phyloP scores from a whole-genome alignment of 2,888 invertebrate species.

The Agriotes lineatus region DNA sequence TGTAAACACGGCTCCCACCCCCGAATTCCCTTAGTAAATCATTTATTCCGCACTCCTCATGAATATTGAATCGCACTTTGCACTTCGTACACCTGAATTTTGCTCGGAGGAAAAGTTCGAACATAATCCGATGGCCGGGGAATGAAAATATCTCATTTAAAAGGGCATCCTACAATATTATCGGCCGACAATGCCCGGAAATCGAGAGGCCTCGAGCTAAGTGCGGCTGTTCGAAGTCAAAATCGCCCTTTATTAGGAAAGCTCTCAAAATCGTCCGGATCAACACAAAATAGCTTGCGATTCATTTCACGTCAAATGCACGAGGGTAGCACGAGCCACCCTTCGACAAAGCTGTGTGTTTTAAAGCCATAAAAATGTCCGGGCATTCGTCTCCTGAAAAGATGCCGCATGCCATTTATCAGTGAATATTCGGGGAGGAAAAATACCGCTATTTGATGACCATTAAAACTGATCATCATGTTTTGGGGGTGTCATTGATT shows the following conservation, averaged over 20 bases:
- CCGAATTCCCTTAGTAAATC: background rate
- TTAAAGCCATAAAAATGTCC: constrained; percentile 11
- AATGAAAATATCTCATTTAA: constrained; percentile 11
- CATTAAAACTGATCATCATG: too few species aligned
- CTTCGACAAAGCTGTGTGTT: constrained; percentile 7
- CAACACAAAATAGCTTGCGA: constrained; percentile 21
- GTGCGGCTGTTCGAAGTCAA: constrained; percentile 23
- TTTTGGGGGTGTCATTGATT: too few species aligned
- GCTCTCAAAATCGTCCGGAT: constrained; percentile 18
- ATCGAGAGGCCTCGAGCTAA: constrained; percentile 33
- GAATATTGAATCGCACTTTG: background rate
- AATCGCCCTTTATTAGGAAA: constrained; percentile 31
- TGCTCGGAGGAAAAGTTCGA: background rate
- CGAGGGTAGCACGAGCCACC: background rate
- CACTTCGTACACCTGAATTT: background rate
- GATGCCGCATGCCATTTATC: constrained; percentile 1
- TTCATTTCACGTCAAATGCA: constrained; percentile 27
- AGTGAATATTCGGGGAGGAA: too few species aligned
- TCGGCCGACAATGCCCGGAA: constrained; percentile 21
- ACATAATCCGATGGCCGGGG: background rate
- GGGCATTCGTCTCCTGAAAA: background rate
- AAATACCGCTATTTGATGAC: too few species aligned
- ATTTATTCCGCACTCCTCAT: constrained; percentile 3
- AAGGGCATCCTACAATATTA: constrained; percentile 11
- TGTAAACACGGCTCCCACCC: background rate